Conservation (phyloP, 2,797 vertebrate genomes). For the Enteromius anoplus region DNA sequence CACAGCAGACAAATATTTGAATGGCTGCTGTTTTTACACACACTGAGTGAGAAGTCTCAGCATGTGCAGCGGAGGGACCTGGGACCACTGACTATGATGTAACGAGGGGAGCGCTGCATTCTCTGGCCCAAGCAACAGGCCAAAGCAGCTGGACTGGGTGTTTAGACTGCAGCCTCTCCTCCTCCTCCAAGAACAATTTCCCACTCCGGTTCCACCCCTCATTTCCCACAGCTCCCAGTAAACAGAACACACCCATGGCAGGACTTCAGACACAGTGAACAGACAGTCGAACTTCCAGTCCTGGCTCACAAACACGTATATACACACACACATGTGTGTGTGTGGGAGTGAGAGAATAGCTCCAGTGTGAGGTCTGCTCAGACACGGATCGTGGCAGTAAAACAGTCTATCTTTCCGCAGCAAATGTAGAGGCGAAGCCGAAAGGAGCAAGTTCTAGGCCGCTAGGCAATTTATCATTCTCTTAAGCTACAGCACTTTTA, state of each 20-base stretch:
- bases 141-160: slow-evolving; percentile 63
- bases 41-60: slow-evolving; percentile 45
- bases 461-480: slow-evolving; percentile 44
- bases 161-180: slow-evolving; percentile 59
- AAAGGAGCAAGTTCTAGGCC: slow-evolving; percentile 11
- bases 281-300: slow-evolving; percentile 53
- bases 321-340: slow-evolving; percentile 29
- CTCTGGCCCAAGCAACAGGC: slow-evolving; percentile 47
- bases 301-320: slow-evolving; percentile 37
- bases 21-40: slow-evolving; percentile 45
- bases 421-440: slow-evolving; percentile 16
- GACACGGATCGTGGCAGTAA: slow-evolving; percentile 44
- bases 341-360: slow-evolving; percentile 41
- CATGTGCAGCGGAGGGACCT: slow-evolving; percentile 29
- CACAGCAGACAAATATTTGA: slow-evolving; percentile 42
- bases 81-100: slow-evolving; percentile 48
- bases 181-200: slow-evolving; percentile 55
- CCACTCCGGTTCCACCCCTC: slow-evolving; percentile 62
- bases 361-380: slow-evolving; percentile 58
- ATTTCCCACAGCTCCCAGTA: slow-evolving; percentile 64
- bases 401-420: slow-evolving; percentile 43
- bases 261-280: slow-evolving; percentile 58
- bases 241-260: slow-evolving; percentile 67
- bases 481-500: slow-evolving; percentile 52
- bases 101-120: slow-evolving; percentile 44